These are phyloP conservation scores for Cheirogaleus major DNA, from an alignment of 2,797 vertebrate species.

Conservation along the genomic window DNA sequence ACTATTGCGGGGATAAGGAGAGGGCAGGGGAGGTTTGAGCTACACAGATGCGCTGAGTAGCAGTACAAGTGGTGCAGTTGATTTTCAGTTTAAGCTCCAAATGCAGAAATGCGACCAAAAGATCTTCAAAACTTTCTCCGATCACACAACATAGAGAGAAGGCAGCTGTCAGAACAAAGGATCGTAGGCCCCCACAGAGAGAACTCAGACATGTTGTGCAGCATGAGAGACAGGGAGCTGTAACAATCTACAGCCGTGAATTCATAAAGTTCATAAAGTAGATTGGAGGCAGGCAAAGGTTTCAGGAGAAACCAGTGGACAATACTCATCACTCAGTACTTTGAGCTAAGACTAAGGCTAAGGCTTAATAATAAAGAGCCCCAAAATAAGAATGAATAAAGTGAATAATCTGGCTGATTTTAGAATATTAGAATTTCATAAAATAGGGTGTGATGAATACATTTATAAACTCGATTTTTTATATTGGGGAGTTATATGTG, in stretches of 20 bases:
- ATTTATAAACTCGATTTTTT: conserved; percentile 11
- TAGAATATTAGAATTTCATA: background rate
- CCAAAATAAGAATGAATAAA: background rate
- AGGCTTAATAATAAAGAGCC: background rate
- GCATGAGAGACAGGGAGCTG: background rate
- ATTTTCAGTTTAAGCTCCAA: conserved; percentile 9
- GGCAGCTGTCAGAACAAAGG: conserved; percentile 49
- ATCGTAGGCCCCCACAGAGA: background rate
- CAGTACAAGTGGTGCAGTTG: background rate
- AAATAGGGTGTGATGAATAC: background rate
- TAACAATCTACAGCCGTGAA: background rate
- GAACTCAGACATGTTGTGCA: background rate
- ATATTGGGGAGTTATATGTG: background rate
- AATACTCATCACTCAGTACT: background rate
- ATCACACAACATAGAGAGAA: background rate
- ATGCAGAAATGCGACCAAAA: conserved; percentile 19
- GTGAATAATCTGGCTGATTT: background rate
- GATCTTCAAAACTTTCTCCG: conserved; percentile 37
- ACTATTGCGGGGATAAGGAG: background rate
- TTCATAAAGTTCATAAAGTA: background rate
- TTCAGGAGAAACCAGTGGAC: background rate
- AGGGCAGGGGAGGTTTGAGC: background rate
- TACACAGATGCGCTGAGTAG: background rate
- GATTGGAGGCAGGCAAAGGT: background rate
- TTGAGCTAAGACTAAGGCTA: background rate